Conservation (phyloP, 2,113 vertebrate genomes). For the Nycticorax nycticorax region DNA sequence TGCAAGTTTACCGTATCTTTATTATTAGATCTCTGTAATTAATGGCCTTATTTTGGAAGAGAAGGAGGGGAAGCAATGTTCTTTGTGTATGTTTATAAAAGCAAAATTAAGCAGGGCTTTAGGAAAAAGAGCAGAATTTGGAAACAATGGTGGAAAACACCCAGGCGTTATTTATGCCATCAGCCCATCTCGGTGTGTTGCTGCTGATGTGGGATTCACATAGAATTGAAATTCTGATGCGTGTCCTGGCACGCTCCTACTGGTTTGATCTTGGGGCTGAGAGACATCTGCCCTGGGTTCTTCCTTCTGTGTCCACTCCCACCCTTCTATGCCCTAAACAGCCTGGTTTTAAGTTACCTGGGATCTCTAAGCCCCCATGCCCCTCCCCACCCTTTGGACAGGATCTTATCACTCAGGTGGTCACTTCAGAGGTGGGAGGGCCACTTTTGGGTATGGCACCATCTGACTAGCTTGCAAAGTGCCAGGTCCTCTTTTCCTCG, state of each 20-base stretch:
- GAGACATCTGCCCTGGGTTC: neutral
- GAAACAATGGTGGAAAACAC: neutral
- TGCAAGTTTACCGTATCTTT: neutral
- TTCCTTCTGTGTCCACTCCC: neutral
- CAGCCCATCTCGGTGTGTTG: neutral
- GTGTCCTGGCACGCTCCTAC: neutral
- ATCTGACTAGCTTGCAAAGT: neutral
- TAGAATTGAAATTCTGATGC: neutral
- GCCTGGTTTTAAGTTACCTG: neutral
- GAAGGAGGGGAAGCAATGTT: neutral
- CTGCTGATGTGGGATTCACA: neutral
- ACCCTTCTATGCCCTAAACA: neutral
- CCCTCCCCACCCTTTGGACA: neutral
- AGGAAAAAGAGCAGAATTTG: neutral
- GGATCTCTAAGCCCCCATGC: neutral
- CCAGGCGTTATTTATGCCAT: neutral
- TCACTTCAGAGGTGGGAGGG: neutral
- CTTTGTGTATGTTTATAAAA: neutral
- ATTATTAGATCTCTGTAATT: neutral
- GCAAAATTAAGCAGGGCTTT: neutral
- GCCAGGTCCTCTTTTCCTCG: neutral
- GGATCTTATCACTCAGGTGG: neutral
- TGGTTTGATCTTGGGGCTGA: neutral
- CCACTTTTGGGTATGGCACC: neutral
- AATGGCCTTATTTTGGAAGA: neutral